Percentiles rank a stretch among this genome's conserved stretches.
Conservation (phyloP, 1,140 invertebrate species). For the Lucilia sericata region DNA sequence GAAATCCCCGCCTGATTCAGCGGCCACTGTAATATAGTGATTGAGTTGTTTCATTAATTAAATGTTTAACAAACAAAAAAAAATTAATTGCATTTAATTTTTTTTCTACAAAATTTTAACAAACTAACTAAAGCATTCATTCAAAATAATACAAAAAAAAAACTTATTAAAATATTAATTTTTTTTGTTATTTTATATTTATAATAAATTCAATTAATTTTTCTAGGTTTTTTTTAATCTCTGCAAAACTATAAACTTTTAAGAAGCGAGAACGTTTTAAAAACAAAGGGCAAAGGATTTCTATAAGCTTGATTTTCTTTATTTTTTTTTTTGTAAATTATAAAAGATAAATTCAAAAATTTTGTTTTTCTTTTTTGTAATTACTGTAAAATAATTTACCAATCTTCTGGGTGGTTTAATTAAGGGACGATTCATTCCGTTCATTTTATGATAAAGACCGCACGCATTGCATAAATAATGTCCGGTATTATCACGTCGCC, state of each 20-base stretch:
- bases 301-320: conserved; percentile 50
- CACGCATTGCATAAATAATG: conserved; percentile 99
- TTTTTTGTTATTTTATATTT: conserved; percentile 44
- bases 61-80: not conserved
- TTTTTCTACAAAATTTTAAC: not conserved
- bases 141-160: conserved; percentile 12
- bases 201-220: conserved; percentile 69
- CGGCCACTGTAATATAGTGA: conserved; percentile 76
- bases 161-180: not conserved
- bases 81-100: conserved; percentile 33
- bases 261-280: conserved; percentile 55
- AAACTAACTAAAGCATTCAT: conserved; percentile 29
- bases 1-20: conserved; percentile 80
- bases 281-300: conserved; percentile 54
- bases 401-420: conserved; percentile 87
- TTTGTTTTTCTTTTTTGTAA: conserved; percentile 49
- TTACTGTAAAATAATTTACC: conserved; percentile 72
- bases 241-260: conserved; percentile 14
- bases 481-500: conserved; percentile 96
- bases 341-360: conserved; percentile 40
- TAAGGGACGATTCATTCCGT: conserved; percentile 91
- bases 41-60: conserved; percentile 59
- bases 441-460: conserved; percentile 96
- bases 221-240: conserved; percentile 49
- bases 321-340: conserved; percentile 47